Base-by-base conservation (phyloP, 2,113 vertebrate species). In the Notarius quadriscutis region DNA sequence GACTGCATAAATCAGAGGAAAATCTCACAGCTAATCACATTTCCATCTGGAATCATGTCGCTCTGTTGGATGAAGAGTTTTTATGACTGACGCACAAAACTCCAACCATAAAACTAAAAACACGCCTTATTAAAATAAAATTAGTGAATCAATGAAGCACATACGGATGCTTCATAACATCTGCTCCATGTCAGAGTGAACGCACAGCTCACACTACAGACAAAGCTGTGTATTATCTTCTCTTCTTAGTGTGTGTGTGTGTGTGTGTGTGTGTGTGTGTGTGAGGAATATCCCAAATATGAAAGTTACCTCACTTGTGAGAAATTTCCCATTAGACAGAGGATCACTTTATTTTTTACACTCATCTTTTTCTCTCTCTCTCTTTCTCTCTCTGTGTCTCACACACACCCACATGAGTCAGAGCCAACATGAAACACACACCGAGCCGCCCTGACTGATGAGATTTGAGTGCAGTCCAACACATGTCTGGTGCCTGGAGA, bases 271-370 rank as follows among this genome's bases (percentile, higher is more conserved):
- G 77, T 65, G 20, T 65, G 63, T 69, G 25, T 65, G 60, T 79
- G 48, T 78, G 27, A 87, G 58, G 63, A 86, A 84, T 69, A 89
- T 71, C 83, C 84, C 71, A 78, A 79, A 82, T 83, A 74, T 63
- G 60, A 69, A 58, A 60, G 72, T 87, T 88, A 89, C 88, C 63
- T 91, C 90, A 91, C 79, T 85, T 67, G 53, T 82, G 27, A 88
- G 81, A 82, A 77, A 91, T 91, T 87, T 86, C 88, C 75, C 89
- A 14, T 53, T 63, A 90, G 83, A 83, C 72, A 12, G 62, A 86
- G 81, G 86, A 75, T 60, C 20, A 87, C 12, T 65, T 81, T 41
- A 41, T 85, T 72, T 79, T 79, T 82, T 69, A 60, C 63, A 41
- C 41, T 41, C 41, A 41, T 41, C 41, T 41, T 41, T 41, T 3